These are phyloP conservation scores for Podarcis siculus DNA, from an alignment of 2,797 vertebrate species.

Conservation along the genomic window DNA sequence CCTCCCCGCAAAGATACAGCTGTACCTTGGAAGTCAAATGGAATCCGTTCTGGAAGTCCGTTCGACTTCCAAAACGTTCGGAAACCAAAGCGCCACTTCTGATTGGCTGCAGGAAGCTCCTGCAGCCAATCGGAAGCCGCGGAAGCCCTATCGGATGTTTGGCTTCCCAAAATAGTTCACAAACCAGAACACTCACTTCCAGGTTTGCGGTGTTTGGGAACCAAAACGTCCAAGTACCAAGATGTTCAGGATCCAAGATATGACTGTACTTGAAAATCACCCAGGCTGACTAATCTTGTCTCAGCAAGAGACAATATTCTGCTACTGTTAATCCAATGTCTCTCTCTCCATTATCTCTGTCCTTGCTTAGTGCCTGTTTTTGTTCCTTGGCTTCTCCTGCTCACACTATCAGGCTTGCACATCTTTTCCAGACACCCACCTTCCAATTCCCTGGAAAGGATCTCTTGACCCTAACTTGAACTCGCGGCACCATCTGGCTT, in stretches of 20 bases:
- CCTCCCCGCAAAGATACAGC: background rate
- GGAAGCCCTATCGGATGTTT: too few relatives aligned
- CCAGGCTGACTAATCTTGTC: background rate
- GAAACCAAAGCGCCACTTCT: too few relatives aligned
- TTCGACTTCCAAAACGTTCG: too few relatives aligned
- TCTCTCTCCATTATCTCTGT: background rate
- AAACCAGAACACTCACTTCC: too few relatives aligned
- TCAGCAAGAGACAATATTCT: background rate
- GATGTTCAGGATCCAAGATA: too few relatives aligned
- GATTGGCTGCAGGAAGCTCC: too few relatives aligned
- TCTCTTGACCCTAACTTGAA: background rate
- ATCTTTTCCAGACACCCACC: background rate
- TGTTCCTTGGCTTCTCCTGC: background rate
- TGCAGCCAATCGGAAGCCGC: too few relatives aligned
- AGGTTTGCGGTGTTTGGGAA: too few relatives aligned
- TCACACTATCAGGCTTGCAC: background rate
- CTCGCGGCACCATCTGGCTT: background rate
- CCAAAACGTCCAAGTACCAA: too few relatives aligned
- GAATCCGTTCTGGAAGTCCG: too few relatives aligned
- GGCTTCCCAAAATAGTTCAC: too few relatives aligned
- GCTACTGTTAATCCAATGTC: background rate
- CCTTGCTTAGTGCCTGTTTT: background rate
- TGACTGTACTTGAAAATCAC: background rate
- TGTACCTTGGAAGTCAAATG: too few relatives aligned
- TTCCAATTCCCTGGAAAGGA: background rate